Percentiles rank a stretch among this genome's conserved stretches.
Conservation (phyloP, 1,140 invertebrate species). For the Subanguina moxae region DNA sequence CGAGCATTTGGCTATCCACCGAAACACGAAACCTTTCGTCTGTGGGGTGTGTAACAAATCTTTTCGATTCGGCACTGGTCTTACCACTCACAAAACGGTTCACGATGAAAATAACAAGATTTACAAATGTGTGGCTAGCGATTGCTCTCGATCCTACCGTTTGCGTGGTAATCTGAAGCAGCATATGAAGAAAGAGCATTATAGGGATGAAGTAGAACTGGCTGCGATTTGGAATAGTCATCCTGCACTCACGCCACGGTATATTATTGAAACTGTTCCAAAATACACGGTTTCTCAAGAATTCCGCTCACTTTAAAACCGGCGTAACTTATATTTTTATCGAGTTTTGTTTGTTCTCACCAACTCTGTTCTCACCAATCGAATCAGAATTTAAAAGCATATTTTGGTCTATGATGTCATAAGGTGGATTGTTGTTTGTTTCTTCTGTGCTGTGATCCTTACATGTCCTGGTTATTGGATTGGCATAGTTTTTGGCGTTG, state of each 20-base stretch:
- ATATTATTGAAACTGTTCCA: too few species aligned
- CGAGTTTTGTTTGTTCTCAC: too few species aligned
- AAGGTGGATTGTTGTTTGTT: too few species aligned
- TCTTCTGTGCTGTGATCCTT: too few species aligned
- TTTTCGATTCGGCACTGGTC: background rate
- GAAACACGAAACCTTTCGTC: background rate
- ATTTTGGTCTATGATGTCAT: too few species aligned
- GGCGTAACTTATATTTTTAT: too few species aligned
- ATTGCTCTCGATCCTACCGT: background rate
- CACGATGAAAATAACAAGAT: background rate
- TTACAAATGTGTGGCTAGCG: background rate
- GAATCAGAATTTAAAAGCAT: too few species aligned
- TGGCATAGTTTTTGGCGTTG: too few species aligned
- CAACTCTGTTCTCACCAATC: too few species aligned
- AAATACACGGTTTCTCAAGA: too few species aligned
- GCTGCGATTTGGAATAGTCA: background rate
- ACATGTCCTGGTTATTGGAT: too few species aligned
- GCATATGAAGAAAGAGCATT: background rate
- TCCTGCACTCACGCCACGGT: background rate
- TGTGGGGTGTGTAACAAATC: background rate
- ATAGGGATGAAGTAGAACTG: background rate
- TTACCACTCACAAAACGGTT: background rate
- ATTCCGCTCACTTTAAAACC: too few species aligned
- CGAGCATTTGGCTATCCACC: background rate
- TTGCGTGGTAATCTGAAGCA: constrained; percentile 4